Base-by-base conservation (phyloP, 2,797 vertebrate genomes). In the Oreochromis mossambicus region DNA sequence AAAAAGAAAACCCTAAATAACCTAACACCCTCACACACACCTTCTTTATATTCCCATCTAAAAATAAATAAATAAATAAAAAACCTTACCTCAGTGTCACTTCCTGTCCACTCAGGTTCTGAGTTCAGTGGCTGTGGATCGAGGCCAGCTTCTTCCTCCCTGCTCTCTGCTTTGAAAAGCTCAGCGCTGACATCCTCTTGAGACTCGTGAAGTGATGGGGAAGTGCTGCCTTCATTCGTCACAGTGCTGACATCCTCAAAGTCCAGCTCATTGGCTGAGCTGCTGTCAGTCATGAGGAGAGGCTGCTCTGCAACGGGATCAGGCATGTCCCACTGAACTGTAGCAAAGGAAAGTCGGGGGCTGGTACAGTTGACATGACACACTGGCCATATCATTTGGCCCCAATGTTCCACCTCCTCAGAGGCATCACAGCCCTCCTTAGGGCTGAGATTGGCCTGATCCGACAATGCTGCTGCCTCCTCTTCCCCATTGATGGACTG, bases 301-400 rank as follows among this genome's bases (percentile, higher is more conserved):
- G 81, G 56, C 17, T 14, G 85, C 66, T 90, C 91, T 6, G 61
- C 7, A 4, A 87, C 54, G 8, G 82, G 54, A 7, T 89, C 81
- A 1, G 92, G 94, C 87, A 91, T 88, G 73, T 96, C 95, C 96
- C 96, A 97, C 83, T 94, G 94, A 58, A 96, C 96, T 3, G 94
- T 95, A 38, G 95, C 95, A 8, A 91, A 94, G 63, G 92, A 93
- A 3, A 96, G 83, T 3, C 80, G 78, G 32, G 92, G 8, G 46
- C 88, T 82, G 78, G 91, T 88, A 21, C 92, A 89, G 66, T 81
- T 82, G 87, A 96, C 51, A 32, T 93, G 83, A 50, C 55, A 87
- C 32, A 89, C 36, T 1, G 92, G 83, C 89, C 91, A 95, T 26
- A 85, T 52, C 7, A 92, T 66, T 36, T 91, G 88, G 78, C 91